phyloP scores from a whole-genome alignment of 2,797 vertebrate genomes.

The Luscinia megarhynchos region DNA sequence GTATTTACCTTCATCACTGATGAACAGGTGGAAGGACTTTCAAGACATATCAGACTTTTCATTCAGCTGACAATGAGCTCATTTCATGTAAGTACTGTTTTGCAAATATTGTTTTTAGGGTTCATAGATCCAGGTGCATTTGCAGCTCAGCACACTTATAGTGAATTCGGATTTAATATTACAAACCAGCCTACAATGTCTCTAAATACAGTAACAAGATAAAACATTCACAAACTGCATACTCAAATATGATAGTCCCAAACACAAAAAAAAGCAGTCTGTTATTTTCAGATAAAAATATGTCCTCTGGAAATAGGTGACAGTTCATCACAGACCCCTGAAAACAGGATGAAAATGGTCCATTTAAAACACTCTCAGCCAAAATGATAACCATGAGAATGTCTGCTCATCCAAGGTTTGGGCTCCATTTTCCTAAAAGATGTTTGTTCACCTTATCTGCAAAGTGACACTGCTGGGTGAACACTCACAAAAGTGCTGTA shows the following conservation, averaged over 20 bases:
- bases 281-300: neutral
- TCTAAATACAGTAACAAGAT: neutral
- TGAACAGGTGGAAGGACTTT: conserved; percentile 86
- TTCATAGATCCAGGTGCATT: neutral
- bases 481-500: neutral
- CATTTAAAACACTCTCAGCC: neutral
- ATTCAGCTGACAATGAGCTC: conserved; percentile 91
- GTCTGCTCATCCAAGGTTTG: neutral
- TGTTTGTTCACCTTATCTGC: neutral
- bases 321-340: neutral
- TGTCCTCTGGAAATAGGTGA: neutral
- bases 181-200: neutral
- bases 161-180: neutral
- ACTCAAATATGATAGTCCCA: neutral
- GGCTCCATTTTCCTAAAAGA: neutral
- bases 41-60: conserved; percentile 85
- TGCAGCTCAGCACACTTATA: neutral
- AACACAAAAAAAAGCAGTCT: neutral
- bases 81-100: conserved; percentile 85
- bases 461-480: neutral
- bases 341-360: neutral
- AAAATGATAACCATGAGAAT: neutral
- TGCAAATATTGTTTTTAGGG: neutral
- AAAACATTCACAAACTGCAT: neutral
- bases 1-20: conserved; percentile 89